Evolutionary conservation across 2,888 invertebrate genomes (phyloP), one percentile per base, ranked within the genome.

Genomic region (Malacosoma neustria): DNA sequence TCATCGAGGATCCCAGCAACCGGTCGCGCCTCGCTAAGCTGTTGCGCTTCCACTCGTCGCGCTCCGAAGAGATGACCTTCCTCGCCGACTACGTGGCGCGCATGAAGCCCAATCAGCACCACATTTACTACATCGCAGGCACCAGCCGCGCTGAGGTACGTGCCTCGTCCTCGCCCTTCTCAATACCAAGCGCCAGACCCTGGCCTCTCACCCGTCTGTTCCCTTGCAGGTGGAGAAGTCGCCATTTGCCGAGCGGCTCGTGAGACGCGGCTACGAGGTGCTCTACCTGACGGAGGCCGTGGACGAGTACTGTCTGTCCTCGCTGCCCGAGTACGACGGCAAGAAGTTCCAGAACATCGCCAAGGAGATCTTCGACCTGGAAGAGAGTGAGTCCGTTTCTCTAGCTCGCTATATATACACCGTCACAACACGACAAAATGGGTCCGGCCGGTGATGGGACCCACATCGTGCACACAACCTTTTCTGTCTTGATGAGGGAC

Each of bases 261-360:
- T 96, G 54, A 91, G 92, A 69, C 96, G 96, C 73, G 98, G 98
- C 9, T 97, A 94, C 75, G 99, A 99, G 88, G 96, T 98, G 39
- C 84, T 99, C 44, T 98, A 92, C 72, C 87, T 99, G 35, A 92
- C 93, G 6, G 99, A 99, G 84, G 96, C 99, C 22, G 98, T 99
- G 34, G 99, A 99, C 85, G 99, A 99, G 81, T 99, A 99, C 84
- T 93, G 95, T 57, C 94, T 99, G 54, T 96, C 97, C 35, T 93
- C 97, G 33, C 87, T 99, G 72, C 98, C 99, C 1, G 99, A 99
- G 82, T 99, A 95, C 80, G 99, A 99, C 61, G 97, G 97, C 37
- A 97, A 98, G 87, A 99, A 98, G 82, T 99, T 99, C 94, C 97
- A 97, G 84, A 99, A 99, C 74, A 96, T 98, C 37, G 99, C 99